Evolutionary conservation across 2,797 vertebrate species (phyloP).

Genomic region (Clarias pachynema): DNA sequence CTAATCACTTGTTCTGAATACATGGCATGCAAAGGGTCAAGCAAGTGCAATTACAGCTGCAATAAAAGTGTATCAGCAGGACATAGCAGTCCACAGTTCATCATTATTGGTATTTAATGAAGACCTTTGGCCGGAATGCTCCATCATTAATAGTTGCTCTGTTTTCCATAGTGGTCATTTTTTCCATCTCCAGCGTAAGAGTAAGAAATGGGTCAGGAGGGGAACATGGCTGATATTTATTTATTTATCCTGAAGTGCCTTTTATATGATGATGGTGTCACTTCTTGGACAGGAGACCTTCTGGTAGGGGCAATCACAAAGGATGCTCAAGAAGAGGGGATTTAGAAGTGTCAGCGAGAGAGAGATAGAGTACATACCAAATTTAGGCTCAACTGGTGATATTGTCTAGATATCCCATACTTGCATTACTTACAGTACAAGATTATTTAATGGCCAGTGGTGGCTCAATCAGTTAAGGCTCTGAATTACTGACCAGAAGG

Average conservation of each 20-base stretch:
- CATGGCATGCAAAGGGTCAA: not conserved
- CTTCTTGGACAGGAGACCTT: constrained; percentile 36
- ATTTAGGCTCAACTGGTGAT: not conserved
- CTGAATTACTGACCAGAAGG: too few relatives aligned
- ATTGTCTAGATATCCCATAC: not conserved
- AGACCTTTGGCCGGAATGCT: constrained; percentile 36
- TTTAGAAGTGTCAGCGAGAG: constrained; percentile 9
- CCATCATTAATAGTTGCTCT: constrained; percentile 7
- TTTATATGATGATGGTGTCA: constrained; percentile 56
- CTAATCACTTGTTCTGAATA: not conserved
- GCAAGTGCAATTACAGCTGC: not conserved
- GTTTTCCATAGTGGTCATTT: not conserved
- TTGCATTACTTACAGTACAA: not conserved
- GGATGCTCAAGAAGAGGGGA: constrained; percentile 22
- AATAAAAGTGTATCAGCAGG: constrained; percentile 58
- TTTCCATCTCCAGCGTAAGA: constrained; percentile 42
- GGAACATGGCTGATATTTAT: constrained; percentile 43
- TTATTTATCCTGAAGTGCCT: constrained; percentile 53
- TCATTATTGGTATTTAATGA: constrained; percentile 74
- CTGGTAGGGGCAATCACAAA: constrained; percentile 6
- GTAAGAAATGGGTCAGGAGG: constrained; percentile 49
- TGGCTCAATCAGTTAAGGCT: too few relatives aligned
- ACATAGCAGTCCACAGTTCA: constrained; percentile 61
- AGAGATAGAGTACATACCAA: not conserved
- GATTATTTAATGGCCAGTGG: too few relatives aligned